Evolutionary conservation across 2,797 vertebrate species (phyloP).

Genomic region (Aselliscus stoliczkanus): DNA sequence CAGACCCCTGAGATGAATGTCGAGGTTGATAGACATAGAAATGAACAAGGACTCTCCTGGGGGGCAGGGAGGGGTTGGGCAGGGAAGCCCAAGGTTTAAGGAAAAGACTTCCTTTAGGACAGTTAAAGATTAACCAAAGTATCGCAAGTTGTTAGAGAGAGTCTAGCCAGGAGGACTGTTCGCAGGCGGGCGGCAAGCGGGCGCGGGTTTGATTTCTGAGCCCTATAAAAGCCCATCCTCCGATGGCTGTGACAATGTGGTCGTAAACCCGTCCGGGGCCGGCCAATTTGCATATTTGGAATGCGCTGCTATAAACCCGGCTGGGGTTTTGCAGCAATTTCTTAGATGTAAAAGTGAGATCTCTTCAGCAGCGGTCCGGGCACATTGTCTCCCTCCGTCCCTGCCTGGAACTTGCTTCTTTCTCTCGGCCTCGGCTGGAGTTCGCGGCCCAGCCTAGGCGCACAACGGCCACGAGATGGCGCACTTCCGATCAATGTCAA

Average conservation of each 20-base stretch:
- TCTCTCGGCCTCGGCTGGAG: neutral
- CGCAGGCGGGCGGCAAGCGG: slow-evolving; percentile 88
- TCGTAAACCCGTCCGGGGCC: slow-evolving; percentile 93
- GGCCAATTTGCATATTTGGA: slow-evolving; percentile 91
- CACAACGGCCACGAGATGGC: slow-evolving; percentile 91
- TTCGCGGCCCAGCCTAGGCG: slow-evolving; percentile 33
- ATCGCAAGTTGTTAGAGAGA: slow-evolving; percentile 81
- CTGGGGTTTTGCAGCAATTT: slow-evolving; percentile 72
- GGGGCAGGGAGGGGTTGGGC: slow-evolving; percentile 79
- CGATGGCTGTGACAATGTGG: slow-evolving; percentile 93
- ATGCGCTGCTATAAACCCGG: slow-evolving; percentile 88
- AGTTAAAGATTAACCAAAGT: slow-evolving; percentile 85
- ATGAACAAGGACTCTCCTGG: slow-evolving; percentile 58
- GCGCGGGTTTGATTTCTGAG: slow-evolving; percentile 90
- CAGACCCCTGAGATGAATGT: slow-evolving; percentile 65
- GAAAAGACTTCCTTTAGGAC: slow-evolving; percentile 79
- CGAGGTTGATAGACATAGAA: slow-evolving; percentile 63
- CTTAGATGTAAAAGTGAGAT: slow-evolving; percentile 77
- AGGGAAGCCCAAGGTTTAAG: slow-evolving; percentile 77
- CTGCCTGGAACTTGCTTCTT: slow-evolving; percentile 28
- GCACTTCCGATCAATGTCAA: slow-evolving; percentile 99
- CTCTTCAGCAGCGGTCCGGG: slow-evolving; percentile 73
- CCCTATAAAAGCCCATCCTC: slow-evolving; percentile 95
- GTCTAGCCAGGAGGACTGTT: slow-evolving; percentile 83
- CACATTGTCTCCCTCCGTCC: slow-evolving; percentile 56